Conservation (phyloP, 2,888 invertebrate species). For the Cheilosia variabilis region DNA sequence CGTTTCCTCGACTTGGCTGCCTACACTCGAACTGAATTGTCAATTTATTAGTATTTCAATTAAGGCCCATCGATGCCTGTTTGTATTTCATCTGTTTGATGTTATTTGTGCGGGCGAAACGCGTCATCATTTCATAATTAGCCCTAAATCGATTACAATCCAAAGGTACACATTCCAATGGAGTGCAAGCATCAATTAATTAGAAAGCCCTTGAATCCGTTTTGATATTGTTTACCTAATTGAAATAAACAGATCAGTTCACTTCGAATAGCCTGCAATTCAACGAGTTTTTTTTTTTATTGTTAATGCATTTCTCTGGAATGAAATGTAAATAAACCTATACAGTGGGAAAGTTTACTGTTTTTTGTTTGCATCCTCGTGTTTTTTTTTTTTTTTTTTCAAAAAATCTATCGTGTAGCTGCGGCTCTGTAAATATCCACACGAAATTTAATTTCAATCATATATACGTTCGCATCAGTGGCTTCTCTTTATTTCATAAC, state of each 20-base stretch:
- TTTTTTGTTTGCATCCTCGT: neutral
- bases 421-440: too few species aligned
- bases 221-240: neutral
- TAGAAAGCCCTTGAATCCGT: neutral
- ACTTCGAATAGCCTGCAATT: neutral
- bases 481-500: constrained; percentile 35
- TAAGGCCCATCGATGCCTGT: too few species aligned
- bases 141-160: too few species aligned
- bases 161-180: too few species aligned
- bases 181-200: neutral
- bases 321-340: neutral
- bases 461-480: constrained; percentile 4
- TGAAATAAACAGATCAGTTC: constrained; percentile 4
- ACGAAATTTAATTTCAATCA: constrained; percentile 5
- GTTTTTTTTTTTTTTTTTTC: too few species aligned
- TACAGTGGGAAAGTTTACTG: neutral
- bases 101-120: too few species aligned
- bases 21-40: too few species aligned
- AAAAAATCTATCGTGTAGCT: too few species aligned
- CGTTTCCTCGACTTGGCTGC: too few species aligned
- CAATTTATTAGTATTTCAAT: too few species aligned
- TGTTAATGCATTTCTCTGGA: neutral
- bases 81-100: too few species aligned
- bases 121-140: too few species aligned
- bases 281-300: neutral